Base-by-base conservation (phyloP, 2,888 invertebrate species). In the Pterostichus niger region DNA sequence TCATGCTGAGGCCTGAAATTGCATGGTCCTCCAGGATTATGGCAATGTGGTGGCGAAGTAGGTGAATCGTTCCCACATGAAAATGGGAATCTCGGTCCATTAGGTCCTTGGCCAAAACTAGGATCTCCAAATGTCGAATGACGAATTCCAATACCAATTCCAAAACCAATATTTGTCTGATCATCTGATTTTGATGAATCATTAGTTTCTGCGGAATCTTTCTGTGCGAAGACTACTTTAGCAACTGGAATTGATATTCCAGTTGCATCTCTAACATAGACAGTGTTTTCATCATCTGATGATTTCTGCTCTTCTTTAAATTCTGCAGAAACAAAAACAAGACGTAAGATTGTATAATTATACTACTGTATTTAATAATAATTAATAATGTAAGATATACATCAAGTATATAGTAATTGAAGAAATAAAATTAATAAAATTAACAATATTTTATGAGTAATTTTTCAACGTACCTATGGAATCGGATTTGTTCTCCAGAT, bases 1-100 rank as follows among this genome's bases (percentile, higher is more conserved):
- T 82, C 82, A 46, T 82, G 82, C 59, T 59, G 73, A 11, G 82
- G 82, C 40, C 77, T 61, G 24, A 83, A 83, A 24, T 83, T 83
- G 46, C 61, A 76, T 2, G 83, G 33, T 2, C 83, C 83, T 0
- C 79, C 79, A n/a, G 76, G 81, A 52, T 73, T 79, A 46, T 80
- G 84, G 17, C 76, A 71, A 68, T 59, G 83, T 0, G 83, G 79
- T n/a, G 78, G 71, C 17, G 59, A 44, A 5, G 61, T 15, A 2
- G 35, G 44, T 3, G 61, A 15, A 24, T 54, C 61, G 15, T 54
- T 31, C 7, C 31, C 44, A 49, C 64, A 68, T 10, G 40, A 46
- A 35, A 79, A 75, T 44, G 79, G 83, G 15, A 79, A 79, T 24
- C 78, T 40, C n/a, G 83, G 83, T 35, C 78, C 78, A n/a, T 79